Percentiles rank a stretch among this genome's conserved stretches.
These are phyloP conservation scores for Tapera naevia DNA, from an alignment of 2,797 vertebrate genomes.

Conservation along the genomic window DNA sequence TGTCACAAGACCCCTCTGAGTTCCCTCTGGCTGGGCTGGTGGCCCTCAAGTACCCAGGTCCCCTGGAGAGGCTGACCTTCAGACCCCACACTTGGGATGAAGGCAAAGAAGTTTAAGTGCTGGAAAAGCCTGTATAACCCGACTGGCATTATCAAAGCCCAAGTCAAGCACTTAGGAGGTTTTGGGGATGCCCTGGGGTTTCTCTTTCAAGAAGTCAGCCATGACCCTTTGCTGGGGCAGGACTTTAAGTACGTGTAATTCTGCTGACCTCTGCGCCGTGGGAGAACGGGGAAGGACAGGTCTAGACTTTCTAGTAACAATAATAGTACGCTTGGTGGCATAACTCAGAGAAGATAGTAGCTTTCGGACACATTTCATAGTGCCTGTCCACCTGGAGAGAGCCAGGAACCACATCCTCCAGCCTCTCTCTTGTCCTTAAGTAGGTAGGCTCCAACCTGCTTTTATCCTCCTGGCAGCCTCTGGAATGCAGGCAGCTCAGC, in stretches of 20 bases:
- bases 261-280: accelerated
- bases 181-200: background rate
- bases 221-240: background rate
- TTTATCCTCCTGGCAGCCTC: background rate
- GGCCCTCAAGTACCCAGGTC: background rate
- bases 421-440: background rate
- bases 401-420: background rate
- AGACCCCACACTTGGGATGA: background rate
- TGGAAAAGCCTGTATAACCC: background rate
- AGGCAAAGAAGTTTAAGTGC: background rate
- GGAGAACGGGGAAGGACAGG: background rate
- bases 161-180: background rate
- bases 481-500: accelerated
- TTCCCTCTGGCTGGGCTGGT: background rate
- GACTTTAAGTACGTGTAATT: background rate
- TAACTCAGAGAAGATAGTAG: background rate
- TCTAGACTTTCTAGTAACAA: background rate
- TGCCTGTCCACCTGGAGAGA: background rate
- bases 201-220: background rate
- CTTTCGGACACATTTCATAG: background rate
- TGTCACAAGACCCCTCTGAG: background rate
- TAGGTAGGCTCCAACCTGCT: background rate
- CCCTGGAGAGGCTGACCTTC: background rate
- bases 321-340: background rate
- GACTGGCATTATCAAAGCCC: background rate